Percentiles rank a stretch among this genome's conserved stretches.
Evolutionary conservation across 2,888 invertebrate species (phyloP).

Genomic region (Halocaridina rubra): DNA sequence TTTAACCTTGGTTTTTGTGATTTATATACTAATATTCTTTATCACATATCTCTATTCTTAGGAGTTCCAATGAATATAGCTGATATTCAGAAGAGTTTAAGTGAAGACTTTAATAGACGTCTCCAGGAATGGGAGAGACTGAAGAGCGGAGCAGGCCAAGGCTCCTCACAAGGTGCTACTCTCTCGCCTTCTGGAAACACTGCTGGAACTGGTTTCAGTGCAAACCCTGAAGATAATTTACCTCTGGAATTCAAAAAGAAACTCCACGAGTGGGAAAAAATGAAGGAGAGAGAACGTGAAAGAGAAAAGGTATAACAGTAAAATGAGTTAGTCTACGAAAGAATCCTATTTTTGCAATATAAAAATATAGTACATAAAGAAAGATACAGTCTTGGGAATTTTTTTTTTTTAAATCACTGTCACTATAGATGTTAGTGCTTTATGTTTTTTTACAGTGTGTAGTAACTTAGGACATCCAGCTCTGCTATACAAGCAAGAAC

Average conservation of each 20-base stretch:
- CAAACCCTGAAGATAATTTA: conserved; percentile 58
- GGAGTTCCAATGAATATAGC: conserved; percentile 65
- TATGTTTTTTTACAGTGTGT: no score
- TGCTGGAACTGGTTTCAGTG: background rate
- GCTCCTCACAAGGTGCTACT: background rate
- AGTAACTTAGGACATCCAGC: no score
- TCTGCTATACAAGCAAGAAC: no score
- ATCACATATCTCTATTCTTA: no score
- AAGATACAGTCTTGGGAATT: no score
- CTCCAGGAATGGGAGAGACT: conserved; percentile 88
- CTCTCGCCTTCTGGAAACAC: background rate
- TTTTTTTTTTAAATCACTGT: no score
- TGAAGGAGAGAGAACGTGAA: conserved; percentile 70
- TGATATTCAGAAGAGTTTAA: conserved; percentile 74
- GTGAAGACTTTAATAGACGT: conserved; percentile 85
- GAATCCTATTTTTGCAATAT: no score
- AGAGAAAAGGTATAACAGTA: conserved; percentile 68
- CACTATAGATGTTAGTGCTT: no score
- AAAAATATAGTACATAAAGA: no score
- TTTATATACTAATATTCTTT: no score
- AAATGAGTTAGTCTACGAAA: no score
- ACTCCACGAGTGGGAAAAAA: conserved; percentile 85
- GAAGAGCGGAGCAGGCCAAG: conserved; percentile 70
- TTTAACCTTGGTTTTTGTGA: no score
- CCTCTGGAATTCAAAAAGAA: conserved; percentile 70